Evolutionary conservation across 1,140 invertebrate species (phyloP), one percentile per base, ranked within the genome.

Genomic region (Octopus sinensis): DNA sequence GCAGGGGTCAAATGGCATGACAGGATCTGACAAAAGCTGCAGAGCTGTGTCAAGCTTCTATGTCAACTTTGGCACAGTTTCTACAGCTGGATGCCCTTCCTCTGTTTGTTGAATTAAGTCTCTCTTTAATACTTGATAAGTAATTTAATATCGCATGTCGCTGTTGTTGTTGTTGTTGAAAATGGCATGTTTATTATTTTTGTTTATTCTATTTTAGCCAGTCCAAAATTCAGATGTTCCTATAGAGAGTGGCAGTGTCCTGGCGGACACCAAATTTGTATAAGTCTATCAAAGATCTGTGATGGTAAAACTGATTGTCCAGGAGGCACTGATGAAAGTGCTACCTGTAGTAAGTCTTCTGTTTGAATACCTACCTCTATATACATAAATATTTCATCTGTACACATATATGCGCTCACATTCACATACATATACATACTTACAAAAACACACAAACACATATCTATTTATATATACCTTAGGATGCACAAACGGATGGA

Each of bases 261-360:
- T 0, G 94, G 94, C 4, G 93, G 84, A 68, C 82, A 79, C 10
- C 81, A 84, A 13, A 82, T 85, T n/a, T 99, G 98, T 88, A 98
- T 99, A 80, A 94, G 95, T 23, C 93, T 94, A 83, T 93, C 94
- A 0, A 94, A 96, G 88, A 93, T 99, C 0, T 99, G 98, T 90
- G 96, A 99, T 89, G 95, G 95, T 0, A 95, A 95, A 83, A 91
- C 93, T 52, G 97, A 99, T 89, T 99, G 98, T 87, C 94, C 95
- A 68, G 96, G 97, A 89, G 95, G 94, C 23, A 95, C 95, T 52
- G 98, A 99, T 89, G 97, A 99, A 91, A 95, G 86, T 75, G 84
- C 86, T n/a, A 73, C 89, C 10, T 89, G 88, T 81, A 88, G 88
- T 90, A 84, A 87, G 87, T 87, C 30, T 23, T 6, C 9, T 43